phyloP scores from a whole-genome alignment of 1,140 invertebrate genomes.

The Drosophila cardini region DNA sequence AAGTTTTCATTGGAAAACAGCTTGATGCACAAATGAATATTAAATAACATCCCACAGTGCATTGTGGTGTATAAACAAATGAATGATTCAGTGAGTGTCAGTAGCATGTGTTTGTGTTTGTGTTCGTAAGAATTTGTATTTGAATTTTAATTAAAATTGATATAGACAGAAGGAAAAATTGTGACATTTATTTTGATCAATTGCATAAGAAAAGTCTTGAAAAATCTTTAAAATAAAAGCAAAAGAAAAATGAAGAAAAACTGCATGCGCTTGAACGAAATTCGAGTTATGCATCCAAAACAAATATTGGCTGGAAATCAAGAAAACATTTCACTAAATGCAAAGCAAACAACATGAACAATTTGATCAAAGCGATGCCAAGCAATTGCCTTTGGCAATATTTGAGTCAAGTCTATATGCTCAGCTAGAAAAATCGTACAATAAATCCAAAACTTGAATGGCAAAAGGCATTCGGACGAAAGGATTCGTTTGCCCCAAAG shows the following conservation, averaged over 20 bases:
- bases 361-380: conserved; percentile 42
- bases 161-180: conserved; percentile 46
- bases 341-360: conserved; percentile 63
- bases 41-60: conserved; percentile 29
- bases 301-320: conserved; percentile 58
- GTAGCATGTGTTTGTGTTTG: conserved; percentile 8
- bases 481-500: conserved; percentile 49
- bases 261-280: conserved; percentile 42
- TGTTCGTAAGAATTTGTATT: conserved; percentile 25
- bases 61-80: conserved; percentile 14
- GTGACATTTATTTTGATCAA: conserved; percentile 62
- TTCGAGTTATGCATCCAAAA: conserved; percentile 67
- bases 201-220: conserved; percentile 1
- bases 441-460: conserved; percentile 77
- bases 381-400: conserved; percentile 63
- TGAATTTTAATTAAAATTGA: conserved; percentile 74
- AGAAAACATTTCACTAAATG: conserved; percentile 62
- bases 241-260: conserved; percentile 9
- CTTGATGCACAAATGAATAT: conserved; percentile 24
- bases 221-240: background rate
- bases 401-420: conserved; percentile 58
- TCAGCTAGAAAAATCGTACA: conserved; percentile 64
- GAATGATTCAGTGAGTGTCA: conserved; percentile 34
- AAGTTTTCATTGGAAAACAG: conserved; percentile 12
- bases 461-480: conserved; percentile 58